Conservation (phyloP, 2,113 vertebrate species). For the Thomomys bottae region DNA sequence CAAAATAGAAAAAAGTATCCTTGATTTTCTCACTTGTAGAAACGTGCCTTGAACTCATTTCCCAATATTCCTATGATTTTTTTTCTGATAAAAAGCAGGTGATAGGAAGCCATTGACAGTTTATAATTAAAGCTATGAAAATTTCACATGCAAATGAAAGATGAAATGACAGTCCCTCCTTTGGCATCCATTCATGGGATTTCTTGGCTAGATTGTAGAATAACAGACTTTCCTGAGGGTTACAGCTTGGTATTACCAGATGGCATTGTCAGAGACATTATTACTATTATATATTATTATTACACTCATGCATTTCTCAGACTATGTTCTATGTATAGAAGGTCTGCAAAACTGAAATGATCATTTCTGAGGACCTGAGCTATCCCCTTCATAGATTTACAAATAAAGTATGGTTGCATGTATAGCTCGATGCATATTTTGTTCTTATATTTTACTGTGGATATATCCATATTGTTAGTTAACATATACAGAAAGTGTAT, state of each 20-base stretch:
- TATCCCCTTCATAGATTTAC: constrained; percentile 46
- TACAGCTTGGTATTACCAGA: constrained; percentile 65
- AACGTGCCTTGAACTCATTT: constrained; percentile 1
- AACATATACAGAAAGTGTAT: not conserved
- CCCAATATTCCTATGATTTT: not conserved
- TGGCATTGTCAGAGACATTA: constrained; percentile 43
- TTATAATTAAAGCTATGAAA: constrained; percentile 66
- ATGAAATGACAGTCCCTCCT: constrained; percentile 59
- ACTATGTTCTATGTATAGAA: constrained; percentile 76
- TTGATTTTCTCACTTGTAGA: not conserved
- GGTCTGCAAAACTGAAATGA: constrained; percentile 74
- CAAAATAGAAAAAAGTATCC: not conserved
- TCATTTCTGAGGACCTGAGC: constrained; percentile 63
- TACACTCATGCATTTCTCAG: constrained; percentile 67
- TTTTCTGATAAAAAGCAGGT: constrained; percentile 39
- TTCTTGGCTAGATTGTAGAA: constrained; percentile 56
- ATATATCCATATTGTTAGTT: not conserved
- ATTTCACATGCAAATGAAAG: constrained; percentile 68
- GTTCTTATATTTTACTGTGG: constrained; percentile 26
- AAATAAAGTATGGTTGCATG: not conserved
- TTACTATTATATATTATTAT: no score
- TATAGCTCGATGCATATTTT: not conserved
- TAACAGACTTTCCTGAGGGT: constrained; percentile 31
- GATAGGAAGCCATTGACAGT: constrained; percentile 14
- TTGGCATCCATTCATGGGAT: constrained; percentile 7